phyloP scores from a whole-genome alignment of 2,888 invertebrate genomes.

The Coenonympha arcania region DNA sequence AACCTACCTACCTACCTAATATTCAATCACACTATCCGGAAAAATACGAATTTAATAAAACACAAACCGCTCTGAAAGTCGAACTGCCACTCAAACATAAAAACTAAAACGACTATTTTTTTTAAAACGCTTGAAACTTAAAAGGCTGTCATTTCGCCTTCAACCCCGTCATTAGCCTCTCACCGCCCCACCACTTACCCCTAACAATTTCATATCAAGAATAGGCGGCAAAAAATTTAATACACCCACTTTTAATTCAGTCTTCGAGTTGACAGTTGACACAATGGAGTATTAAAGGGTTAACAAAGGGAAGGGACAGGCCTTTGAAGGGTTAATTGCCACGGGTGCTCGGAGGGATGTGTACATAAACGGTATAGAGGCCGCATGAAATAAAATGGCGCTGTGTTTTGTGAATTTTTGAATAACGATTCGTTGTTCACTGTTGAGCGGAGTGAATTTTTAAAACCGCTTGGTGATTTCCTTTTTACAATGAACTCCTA shows the following conservation, averaged over 20 bases:
- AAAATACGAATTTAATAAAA: neutral
- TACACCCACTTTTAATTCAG: constrained; percentile 69
- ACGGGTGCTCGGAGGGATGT: constrained; percentile 45
- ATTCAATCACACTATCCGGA: too few relatives aligned
- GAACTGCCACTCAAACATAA: constrained; percentile 15
- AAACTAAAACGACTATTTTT: constrained; percentile 12
- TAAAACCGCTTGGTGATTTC: neutral
- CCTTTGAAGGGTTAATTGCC: constrained; percentile 66
- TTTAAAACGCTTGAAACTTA: constrained; percentile 33
- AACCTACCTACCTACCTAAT: too few relatives aligned
- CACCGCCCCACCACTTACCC: constrained; percentile 43
- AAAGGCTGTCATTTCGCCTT: constrained; percentile 52
- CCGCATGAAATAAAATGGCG: constrained; percentile 42
- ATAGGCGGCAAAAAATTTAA: constrained; percentile 45
- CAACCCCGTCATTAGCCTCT: constrained; percentile 55
- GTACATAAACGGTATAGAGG: constrained; percentile 34
- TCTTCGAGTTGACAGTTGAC: constrained; percentile 66
- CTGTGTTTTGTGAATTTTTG: constrained; percentile 15
- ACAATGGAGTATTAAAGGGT: constrained; percentile 65
- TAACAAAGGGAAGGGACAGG: constrained; percentile 63
- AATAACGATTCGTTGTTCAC: constrained; percentile 14
- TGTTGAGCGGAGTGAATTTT: constrained; percentile 9
- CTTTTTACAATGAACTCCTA: neutral
- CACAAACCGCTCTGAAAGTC: constrained; percentile 10
- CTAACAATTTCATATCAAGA: constrained; percentile 35